Evolutionary conservation across 2,888 invertebrate species (phyloP).

Genomic region (Cephus rjabovi): DNA sequence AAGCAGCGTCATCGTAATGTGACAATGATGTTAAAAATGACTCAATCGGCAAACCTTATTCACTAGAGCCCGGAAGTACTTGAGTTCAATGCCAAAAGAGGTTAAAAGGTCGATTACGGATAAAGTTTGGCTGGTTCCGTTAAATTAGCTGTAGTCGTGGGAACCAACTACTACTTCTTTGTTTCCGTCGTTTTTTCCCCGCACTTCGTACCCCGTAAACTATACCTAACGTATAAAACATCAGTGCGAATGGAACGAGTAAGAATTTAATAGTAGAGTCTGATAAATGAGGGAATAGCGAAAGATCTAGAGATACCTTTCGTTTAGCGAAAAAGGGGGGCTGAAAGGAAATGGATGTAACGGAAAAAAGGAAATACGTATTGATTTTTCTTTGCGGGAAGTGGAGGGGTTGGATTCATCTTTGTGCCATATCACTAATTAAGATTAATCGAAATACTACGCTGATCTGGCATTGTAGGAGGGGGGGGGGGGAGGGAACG

Average conservation of each 20-base stretch:
- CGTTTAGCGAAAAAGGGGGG: not conserved
- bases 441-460: not conserved
- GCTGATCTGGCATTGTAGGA: not conserved
- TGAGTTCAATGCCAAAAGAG: not conserved
- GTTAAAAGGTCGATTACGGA: not conserved
- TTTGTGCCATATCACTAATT: not conserved
- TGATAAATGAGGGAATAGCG: not conserved
- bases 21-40: not conserved
- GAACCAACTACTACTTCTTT: not conserved
- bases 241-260: not conserved
- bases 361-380: not conserved
- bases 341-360: not conserved
- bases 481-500: not conserved
- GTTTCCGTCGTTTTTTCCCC: not conserved
- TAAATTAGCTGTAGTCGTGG: not conserved
- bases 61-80: not conserved
- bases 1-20: not conserved
- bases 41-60: not conserved
- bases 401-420: not conserved
- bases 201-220: not conserved
- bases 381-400: not conserved
- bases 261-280: not conserved
- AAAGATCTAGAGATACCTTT: not conserved
- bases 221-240: not conserved
- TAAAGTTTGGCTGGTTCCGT: not conserved